Conservation (phyloP, 92 coral and sea anemone genomes). For the Metridium senile region DNA sequence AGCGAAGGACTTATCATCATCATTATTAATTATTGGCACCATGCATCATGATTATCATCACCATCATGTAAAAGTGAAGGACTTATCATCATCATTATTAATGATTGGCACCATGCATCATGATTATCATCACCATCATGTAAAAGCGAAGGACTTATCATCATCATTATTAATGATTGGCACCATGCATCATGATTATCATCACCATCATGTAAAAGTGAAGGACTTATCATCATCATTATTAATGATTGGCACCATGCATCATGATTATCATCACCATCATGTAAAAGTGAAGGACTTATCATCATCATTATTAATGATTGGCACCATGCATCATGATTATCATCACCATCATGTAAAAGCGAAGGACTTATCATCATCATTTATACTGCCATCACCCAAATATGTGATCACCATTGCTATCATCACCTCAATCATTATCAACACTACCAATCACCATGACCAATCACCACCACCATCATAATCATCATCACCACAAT, state of each 20-base stretch:
- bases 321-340: background rate
- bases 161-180: background rate
- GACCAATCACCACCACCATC: background rate
- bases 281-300: background rate
- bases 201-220: background rate
- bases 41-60: too few species aligned
- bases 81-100: too few species aligned
- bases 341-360: background rate
- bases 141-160: too few species aligned
- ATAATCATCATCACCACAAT: background rate
- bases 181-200: background rate
- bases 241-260: background rate
- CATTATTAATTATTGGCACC: too few species aligned
- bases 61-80: too few species aligned
- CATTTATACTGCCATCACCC: background rate
- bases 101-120: too few species aligned
- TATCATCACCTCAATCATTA: background rate
- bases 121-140: background rate
- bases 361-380: background rate
- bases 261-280: background rate
- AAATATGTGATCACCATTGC: background rate
- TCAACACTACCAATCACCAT: background rate
- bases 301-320: background rate
- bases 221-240: background rate
- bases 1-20: too few species aligned